phyloP scores from a whole-genome alignment of 2,888 invertebrate species.

The Hydriomena furcata region DNA sequence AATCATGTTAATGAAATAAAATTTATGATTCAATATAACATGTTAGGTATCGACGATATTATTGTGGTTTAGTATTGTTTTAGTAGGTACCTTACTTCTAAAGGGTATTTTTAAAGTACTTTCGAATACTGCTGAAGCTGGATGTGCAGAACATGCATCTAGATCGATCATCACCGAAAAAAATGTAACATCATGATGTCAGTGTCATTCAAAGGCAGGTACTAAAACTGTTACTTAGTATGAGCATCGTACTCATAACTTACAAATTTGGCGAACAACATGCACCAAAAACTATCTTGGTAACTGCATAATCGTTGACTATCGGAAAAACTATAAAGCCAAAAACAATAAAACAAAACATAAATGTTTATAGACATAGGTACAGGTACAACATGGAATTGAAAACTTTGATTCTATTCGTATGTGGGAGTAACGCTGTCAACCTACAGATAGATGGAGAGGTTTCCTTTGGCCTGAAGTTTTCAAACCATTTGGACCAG shows the following conservation, averaged over 20 bases:
- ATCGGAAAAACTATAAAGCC: slow-evolving; percentile 15
- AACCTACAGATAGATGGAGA: slow-evolving; percentile 27
- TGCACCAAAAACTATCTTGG: background rate
- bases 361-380: slow-evolving; percentile 1
- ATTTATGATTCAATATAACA: slow-evolving; percentile 42
- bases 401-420: background rate
- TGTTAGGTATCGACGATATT: no score
- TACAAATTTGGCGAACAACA: no score
- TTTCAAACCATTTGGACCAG: slow-evolving; percentile 1
- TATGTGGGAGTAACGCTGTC: background rate
- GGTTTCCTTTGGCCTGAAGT: slow-evolving; percentile 26
- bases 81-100: no score
- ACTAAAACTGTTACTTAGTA: no score
- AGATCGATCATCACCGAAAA: no score
- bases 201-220: no score
- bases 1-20: slow-evolving; percentile 38
- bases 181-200: no score
- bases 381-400: slow-evolving; percentile 18
- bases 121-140: no score
- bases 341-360: slow-evolving; percentile 15
- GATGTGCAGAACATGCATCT: no score
- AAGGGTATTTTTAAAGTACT: no score
- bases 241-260: no score
- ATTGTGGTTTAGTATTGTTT: slow-evolving; percentile 36
- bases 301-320: slow-evolving; percentile 7